Evolutionary conservation across 2,888 invertebrate genomes (phyloP), one percentile per base, ranked within the genome.

Genomic region (Fissipunctia ypsillon): DNA sequence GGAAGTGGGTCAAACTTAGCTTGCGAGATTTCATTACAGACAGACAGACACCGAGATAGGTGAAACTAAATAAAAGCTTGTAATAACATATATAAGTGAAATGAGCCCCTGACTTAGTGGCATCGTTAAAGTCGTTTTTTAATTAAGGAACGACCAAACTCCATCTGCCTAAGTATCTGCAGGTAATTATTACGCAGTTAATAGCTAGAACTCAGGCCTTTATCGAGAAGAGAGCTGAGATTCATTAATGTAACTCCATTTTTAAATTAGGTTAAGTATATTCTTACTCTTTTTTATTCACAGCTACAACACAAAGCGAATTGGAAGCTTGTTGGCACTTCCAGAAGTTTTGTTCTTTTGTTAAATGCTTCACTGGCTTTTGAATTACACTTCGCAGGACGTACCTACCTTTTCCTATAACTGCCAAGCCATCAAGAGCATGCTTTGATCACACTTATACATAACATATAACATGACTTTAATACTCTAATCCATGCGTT

Each of bases 61-160:
- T n/a, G n/a, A n/a, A n/a, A n/a, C n/a, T n/a, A n/a, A n/a, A n/a
- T n/a, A n/a, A n/a, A n/a, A n/a, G n/a, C n/a, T n/a, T n/a, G n/a
- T n/a, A n/a, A n/a, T n/a, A n/a, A 80, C 78, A 80, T 84, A 64
- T 48, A 54, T n/a, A 69, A 74, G 41, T 72, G 54, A 79, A 63
- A 83, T 76, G 60, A 78, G 52, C 54, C 76, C 73, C 76, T 64
- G 71, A 78, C 75, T 82, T 80, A 81, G 76, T 83, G 69, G 64
- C 72, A 57, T 76, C 76, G 73, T 86, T 80, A 79, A 74, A 66
- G 68, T 64, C 64, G 63, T 86, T 89, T 87, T 81, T 83, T 82
- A 85, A 88, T 86, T 86, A 87, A 89, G 85, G 71, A 69, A 82
- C 66, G 66, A 81, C 35, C 41, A 68, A 79, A 80, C 74, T 85